Percentiles rank a stretch among this genome's conserved stretches.
These are phyloP conservation scores for Puntigrus tetrazona DNA, from an alignment of 2,113 vertebrate genomes.

Conservation along the genomic window DNA sequence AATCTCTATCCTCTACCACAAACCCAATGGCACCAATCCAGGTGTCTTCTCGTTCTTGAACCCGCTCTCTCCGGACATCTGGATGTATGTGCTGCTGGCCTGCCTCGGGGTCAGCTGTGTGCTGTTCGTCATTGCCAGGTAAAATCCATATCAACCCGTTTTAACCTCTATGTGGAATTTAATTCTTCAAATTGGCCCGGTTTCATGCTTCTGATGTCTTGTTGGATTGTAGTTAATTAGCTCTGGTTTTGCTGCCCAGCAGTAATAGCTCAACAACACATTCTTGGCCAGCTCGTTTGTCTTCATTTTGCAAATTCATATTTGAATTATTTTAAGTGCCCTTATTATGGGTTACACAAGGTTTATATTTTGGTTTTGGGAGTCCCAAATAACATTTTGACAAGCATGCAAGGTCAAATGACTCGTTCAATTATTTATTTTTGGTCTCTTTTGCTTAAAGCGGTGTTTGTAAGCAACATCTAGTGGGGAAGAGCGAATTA, in stretches of 20 bases:
- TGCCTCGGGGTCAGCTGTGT: conserved; percentile 98
- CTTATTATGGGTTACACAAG: too few relatives aligned
- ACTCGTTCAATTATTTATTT: too few relatives aligned
- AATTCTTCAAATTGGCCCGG: background rate
- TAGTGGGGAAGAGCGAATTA: too few relatives aligned
- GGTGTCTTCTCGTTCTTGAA: conserved; percentile 97
- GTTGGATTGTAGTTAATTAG: background rate
- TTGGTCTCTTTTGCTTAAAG: too few relatives aligned
- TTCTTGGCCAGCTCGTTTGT: background rate
- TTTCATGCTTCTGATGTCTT: background rate
- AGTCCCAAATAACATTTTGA: too few relatives aligned
- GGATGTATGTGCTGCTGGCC: conserved; percentile 97
- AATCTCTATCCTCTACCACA: conserved; percentile 97
- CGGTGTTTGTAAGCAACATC: too few relatives aligned
- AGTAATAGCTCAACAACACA: background rate
- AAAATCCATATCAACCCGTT: conserved; percentile 54
- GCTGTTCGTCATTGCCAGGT: conserved; percentile 98
- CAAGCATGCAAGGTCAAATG: too few relatives aligned
- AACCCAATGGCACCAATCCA: conserved; percentile 96
- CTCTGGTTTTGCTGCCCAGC: background rate
- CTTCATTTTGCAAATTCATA: background rate
- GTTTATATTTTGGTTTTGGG: too few relatives aligned
- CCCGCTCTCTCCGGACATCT: conserved; percentile 96
- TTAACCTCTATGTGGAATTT: background rate
- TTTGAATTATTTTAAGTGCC: too few relatives aligned